A percentile compares a stretch with the other conserved stretches of the same genome.
These are phyloP conservation scores for Scatophagus argus DNA, from an alignment of 2,113 vertebrate species.

Conservation along the genomic window DNA sequence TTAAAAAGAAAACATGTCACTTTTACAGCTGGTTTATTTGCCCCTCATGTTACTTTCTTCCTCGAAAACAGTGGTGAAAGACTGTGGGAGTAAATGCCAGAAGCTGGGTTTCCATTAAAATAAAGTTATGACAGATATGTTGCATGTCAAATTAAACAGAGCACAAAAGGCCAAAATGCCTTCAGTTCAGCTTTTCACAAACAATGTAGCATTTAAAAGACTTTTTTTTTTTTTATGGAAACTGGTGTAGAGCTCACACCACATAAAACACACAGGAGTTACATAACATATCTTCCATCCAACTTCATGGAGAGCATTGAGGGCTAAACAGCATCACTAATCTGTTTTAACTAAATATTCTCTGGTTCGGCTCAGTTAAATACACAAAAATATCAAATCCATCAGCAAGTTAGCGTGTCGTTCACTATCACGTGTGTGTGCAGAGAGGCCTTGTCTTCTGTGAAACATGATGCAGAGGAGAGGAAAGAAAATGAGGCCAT, in stretches of 20 bases:
- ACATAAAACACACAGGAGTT: conserved; percentile 9
- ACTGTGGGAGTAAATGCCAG: background rate
- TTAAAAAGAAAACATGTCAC: background rate
- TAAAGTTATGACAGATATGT: background rate
- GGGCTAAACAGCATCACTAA: background rate
- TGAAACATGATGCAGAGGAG: too few species aligned
- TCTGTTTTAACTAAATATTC: background rate
- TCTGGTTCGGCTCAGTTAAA: accelerated
- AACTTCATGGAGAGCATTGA: conserved; percentile 69
- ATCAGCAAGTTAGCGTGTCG: background rate
- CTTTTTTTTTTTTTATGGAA: conserved; percentile 22
- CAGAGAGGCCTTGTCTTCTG: too few species aligned
- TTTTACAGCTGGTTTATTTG: background rate
- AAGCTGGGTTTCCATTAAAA: background rate
- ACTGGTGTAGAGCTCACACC: too few species aligned
- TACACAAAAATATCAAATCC: background rate
- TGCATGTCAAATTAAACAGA: too few species aligned
- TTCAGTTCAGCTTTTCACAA: background rate
- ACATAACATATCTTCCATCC: conserved; percentile 72
- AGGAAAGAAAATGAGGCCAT: too few species aligned
- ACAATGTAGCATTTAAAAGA: background rate
- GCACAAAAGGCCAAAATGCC: background rate
- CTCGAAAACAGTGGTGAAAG: background rate
- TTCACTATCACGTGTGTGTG: too few species aligned
- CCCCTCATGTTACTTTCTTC: too few species aligned